A percentile compares a stretch with the other conserved stretches of the same genome.
Evolutionary conservation across 1,140 invertebrate species (phyloP).

Genomic region (Macrosteles quadrilineatus): DNA sequence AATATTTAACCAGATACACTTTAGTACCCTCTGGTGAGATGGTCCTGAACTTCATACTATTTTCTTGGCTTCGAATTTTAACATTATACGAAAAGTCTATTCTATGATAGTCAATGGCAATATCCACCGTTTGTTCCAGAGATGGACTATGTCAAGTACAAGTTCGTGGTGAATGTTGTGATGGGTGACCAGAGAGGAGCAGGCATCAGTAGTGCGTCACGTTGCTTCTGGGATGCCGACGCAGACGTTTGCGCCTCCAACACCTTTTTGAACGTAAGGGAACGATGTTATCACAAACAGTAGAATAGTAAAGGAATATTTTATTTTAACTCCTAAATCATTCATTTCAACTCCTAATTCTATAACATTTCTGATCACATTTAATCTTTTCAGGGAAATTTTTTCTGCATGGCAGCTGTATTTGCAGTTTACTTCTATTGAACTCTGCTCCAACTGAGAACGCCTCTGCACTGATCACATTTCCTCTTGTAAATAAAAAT

Average conservation of each 20-base stretch:
- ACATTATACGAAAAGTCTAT: too few relatives aligned
- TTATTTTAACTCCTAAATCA: background rate
- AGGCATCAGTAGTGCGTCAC: slow-evolving; percentile 74
- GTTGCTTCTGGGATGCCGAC: slow-evolving; percentile 88
- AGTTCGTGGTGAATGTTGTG: slow-evolving; percentile 78
- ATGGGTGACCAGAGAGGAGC: slow-evolving; percentile 82
- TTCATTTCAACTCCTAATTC: background rate
- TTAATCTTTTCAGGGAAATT: slow-evolving; percentile 33
- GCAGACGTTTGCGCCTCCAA: slow-evolving; percentile 79
- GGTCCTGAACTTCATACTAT: too few relatives aligned
- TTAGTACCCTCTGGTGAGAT: too few relatives aligned
- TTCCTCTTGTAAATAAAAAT: too few relatives aligned
- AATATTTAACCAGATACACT: too few relatives aligned
- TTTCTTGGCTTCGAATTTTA: too few relatives aligned
- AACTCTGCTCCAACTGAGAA: too few relatives aligned
- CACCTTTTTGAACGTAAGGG: slow-evolving; percentile 66
- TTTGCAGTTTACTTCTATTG: slow-evolving; percentile 38
- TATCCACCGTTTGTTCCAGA: slow-evolving; percentile 27
- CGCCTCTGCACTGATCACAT: too few relatives aligned
- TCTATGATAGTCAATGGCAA: too few relatives aligned
- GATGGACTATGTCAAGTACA: slow-evolving; percentile 66
- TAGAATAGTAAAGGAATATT: background rate
- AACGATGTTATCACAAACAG: background rate
- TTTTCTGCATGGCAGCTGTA: slow-evolving; percentile 38
- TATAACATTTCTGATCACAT: slow-evolving; percentile 3